These are phyloP conservation scores for Diarsia brunnea DNA, from an alignment of 2,888 invertebrate species.

Conservation along the genomic window DNA sequence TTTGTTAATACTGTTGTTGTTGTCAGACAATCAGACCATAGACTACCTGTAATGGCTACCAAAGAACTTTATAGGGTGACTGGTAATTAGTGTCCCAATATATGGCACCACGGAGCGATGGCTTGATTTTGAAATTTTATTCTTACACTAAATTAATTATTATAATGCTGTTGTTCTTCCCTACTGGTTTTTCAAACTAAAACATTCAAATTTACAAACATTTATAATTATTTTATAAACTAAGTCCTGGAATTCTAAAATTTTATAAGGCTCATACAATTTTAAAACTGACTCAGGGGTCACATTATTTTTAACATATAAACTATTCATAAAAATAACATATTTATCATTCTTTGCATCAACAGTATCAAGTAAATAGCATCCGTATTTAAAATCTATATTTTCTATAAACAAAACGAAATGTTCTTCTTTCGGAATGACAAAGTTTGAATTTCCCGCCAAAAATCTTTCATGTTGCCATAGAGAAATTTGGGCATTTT, in stretches of 20 bases:
- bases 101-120: no score
- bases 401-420: conserved; percentile 77
- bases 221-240: conserved; percentile 79
- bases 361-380: conserved; percentile 76
- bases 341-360: conserved; percentile 73
- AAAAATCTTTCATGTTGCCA: conserved; percentile 90
- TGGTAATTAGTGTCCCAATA: no score
- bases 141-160: not conserved
- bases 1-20: no score
- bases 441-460: conserved; percentile 84
- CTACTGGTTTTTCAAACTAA: conserved; percentile 48
- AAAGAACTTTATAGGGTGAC: no score
- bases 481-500: conserved; percentile 84
- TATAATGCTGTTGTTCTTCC: not conserved
- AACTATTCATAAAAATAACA: conserved; percentile 79
- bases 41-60: no score
- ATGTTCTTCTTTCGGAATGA: conserved; percentile 81
- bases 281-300: conserved; percentile 74
- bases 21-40: no score
- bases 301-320: conserved; percentile 74
- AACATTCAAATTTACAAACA: conserved; percentile 84
- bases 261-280: conserved; percentile 81
- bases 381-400: conserved; percentile 79
- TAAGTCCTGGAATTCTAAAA: conserved; percentile 67
- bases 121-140: not conserved